Conservation (phyloP, 64 coral and sea anemone species). For the Hydrozoanthus tunicans region DNA sequence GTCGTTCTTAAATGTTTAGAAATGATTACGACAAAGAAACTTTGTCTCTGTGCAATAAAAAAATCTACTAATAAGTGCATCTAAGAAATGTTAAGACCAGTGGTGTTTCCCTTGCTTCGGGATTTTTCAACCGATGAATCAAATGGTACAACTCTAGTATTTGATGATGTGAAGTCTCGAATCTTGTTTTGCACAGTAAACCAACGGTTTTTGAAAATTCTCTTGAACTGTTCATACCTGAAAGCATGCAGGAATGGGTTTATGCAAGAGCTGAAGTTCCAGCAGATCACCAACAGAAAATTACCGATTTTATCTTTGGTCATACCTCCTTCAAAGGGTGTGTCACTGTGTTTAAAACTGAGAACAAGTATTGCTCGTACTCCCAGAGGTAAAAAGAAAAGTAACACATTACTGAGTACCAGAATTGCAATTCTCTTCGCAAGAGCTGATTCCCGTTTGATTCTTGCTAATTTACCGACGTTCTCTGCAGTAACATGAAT, state of each 20-base stretch:
- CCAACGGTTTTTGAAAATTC: not conserved
- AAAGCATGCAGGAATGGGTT: conserved; percentile 26
- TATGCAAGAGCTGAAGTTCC: conserved; percentile 22
- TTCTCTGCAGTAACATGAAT: not conserved
- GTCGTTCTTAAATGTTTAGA: too few relatives aligned
- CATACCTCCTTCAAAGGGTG: not conserved
- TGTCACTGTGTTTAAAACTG: not conserved
- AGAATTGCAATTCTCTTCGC: conserved; percentile 46
- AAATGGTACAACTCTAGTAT: not conserved
- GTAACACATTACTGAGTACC: conserved; percentile 11
- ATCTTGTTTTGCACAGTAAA: not conserved
- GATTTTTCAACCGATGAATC: not conserved
- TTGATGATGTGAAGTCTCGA: not conserved
- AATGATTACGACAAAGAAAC: too few relatives aligned
- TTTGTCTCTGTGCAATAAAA: too few relatives aligned
- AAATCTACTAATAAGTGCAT: too few relatives aligned
- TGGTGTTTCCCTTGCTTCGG: not conserved
- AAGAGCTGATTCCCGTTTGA: conserved; percentile 9
- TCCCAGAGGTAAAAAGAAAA: conserved; percentile 7
- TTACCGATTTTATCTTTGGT: conserved; percentile 35
- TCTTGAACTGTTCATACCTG: conserved; percentile 10
- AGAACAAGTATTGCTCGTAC: not conserved
- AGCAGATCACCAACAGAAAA: conserved; percentile 16
- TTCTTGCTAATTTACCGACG: not conserved
- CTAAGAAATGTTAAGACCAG: too few relatives aligned